Conservation (phyloP, 2,888 invertebrate genomes). For the Willowsia nigromaculata region DNA sequence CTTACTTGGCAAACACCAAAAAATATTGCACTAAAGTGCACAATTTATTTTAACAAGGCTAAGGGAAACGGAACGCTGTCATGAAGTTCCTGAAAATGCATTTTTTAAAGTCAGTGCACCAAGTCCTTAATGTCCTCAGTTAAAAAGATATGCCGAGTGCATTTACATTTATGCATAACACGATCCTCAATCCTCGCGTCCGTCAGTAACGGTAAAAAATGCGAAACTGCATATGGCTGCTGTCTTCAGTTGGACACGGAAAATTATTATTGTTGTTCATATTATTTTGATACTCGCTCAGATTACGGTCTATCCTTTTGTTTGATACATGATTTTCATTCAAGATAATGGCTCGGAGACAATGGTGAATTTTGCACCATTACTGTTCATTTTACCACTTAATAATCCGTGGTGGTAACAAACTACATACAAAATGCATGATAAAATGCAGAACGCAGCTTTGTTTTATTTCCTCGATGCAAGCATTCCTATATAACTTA, state of each 20-base stretch:
- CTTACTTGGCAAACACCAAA: background rate
- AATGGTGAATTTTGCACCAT: slow-evolving; percentile 11
- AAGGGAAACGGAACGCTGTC: background rate
- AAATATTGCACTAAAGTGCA: background rate
- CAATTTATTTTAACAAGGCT: background rate
- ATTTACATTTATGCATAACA: background rate
- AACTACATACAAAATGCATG: slow-evolving; percentile 25
- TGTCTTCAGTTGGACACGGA: slow-evolving; percentile 23
- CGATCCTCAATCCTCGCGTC: background rate
- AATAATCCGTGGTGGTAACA: background rate
- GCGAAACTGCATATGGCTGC: background rate
- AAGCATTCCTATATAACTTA: background rate
- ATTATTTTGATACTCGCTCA: slow-evolving; percentile 17
- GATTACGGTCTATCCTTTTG: slow-evolving; percentile 31
- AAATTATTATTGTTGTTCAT: slow-evolving; percentile 25
- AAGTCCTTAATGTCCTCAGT: background rate
- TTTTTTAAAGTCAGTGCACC: background rate
- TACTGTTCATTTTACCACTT: slow-evolving; percentile 22
- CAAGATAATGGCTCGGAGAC: slow-evolving; percentile 38
- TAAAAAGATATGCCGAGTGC: too few species aligned
- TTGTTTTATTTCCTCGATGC: slow-evolving; percentile 25
- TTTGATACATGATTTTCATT: slow-evolving; percentile 34
- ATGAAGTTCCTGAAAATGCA: background rate
- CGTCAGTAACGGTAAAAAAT: slow-evolving; percentile 24
- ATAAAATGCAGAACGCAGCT: slow-evolving; percentile 33